Conservation (phyloP, 2,888 invertebrate genomes). For the Falcaria lacertinaria region DNA sequence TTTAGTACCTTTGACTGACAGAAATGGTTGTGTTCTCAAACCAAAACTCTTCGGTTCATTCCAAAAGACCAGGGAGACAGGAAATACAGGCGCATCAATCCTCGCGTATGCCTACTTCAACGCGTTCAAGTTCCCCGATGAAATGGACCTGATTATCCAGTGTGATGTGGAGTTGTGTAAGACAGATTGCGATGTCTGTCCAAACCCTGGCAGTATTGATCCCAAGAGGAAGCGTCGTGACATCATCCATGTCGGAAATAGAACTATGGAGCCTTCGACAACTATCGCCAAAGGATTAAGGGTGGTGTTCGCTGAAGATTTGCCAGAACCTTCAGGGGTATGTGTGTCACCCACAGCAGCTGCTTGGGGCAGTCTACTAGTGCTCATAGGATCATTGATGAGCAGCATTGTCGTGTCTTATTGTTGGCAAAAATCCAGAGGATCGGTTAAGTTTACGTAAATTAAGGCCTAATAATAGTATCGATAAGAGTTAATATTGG, state of each 20-base stretch:
- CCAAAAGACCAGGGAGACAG: slow-evolving; percentile 88
- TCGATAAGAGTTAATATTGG: too few relatives aligned
- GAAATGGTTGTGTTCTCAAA: slow-evolving; percentile 87
- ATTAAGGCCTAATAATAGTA: too few relatives aligned
- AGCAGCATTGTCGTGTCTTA: slow-evolving; percentile 69
- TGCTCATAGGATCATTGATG: slow-evolving; percentile 80
- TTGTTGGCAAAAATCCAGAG: slow-evolving; percentile 63
- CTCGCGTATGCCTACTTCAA: slow-evolving; percentile 89
- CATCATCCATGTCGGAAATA: slow-evolving; percentile 64
- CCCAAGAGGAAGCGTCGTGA: slow-evolving; percentile 69
- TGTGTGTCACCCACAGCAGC: slow-evolving; percentile 84
- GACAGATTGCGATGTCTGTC: slow-evolving; percentile 87
- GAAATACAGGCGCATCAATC: slow-evolving; percentile 85
- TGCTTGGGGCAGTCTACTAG: slow-evolving; percentile 79
- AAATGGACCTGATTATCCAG: slow-evolving; percentile 89
- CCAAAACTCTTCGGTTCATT: slow-evolving; percentile 90
- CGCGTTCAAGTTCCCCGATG: slow-evolving; percentile 91
- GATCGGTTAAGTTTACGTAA: slow-evolving; percentile 51
- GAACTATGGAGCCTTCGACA: slow-evolving; percentile 78
- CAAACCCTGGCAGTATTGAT: slow-evolving; percentile 81
- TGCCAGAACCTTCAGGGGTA: slow-evolving; percentile 69
- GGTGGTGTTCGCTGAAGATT: slow-evolving; percentile 85
- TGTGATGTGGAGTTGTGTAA: slow-evolving; percentile 91
- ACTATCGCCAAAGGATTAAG: slow-evolving; percentile 83
- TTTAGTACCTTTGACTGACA: slow-evolving; percentile 85